Conservation (phyloP, 2,797 vertebrate genomes). For the Clarias platycephalus region DNA sequence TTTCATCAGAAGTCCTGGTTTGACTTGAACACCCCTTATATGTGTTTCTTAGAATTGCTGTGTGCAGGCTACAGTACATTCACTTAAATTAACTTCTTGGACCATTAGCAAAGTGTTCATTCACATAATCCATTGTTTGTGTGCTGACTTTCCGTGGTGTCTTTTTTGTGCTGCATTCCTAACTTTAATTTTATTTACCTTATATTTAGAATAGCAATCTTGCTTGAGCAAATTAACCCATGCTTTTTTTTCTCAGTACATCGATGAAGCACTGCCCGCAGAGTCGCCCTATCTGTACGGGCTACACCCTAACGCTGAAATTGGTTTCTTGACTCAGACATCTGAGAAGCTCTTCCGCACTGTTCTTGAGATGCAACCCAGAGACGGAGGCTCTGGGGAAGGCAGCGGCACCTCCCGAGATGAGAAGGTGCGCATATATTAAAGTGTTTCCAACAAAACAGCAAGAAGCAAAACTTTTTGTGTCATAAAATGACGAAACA, state of each 20-base stretch:
- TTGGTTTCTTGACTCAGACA: slow-evolving; percentile 89
- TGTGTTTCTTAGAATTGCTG: background rate
- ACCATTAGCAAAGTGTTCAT: background rate
- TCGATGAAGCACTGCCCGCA: slow-evolving; percentile 81
- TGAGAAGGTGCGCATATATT: slow-evolving; percentile 77
- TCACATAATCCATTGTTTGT: slow-evolving; percentile 12
- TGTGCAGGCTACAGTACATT: slow-evolving; percentile 7
- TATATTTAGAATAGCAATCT: background rate
- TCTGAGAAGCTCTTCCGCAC: slow-evolving; percentile 88
- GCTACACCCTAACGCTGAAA: slow-evolving; percentile 93
- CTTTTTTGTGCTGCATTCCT: background rate
- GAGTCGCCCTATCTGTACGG: slow-evolving; percentile 92
- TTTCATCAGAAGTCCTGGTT: too few species aligned
- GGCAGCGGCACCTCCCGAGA: slow-evolving; percentile 71
- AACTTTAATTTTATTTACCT: background rate
- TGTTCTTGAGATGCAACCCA: slow-evolving; percentile 89
- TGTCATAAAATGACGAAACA: background rate
- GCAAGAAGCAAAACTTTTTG: background rate
- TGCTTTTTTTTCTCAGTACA: slow-evolving; percentile 75
- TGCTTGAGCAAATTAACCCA: background rate
- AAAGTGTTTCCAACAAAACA: background rate
- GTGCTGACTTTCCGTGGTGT: background rate
- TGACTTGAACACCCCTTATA: too few species aligned
- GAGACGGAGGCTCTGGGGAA: slow-evolving; percentile 70
- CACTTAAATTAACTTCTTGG: background rate